These are phyloP conservation scores for Conops quadrifasciatus DNA, from an alignment of 2,888 invertebrate genomes.

Conservation along the genomic window DNA sequence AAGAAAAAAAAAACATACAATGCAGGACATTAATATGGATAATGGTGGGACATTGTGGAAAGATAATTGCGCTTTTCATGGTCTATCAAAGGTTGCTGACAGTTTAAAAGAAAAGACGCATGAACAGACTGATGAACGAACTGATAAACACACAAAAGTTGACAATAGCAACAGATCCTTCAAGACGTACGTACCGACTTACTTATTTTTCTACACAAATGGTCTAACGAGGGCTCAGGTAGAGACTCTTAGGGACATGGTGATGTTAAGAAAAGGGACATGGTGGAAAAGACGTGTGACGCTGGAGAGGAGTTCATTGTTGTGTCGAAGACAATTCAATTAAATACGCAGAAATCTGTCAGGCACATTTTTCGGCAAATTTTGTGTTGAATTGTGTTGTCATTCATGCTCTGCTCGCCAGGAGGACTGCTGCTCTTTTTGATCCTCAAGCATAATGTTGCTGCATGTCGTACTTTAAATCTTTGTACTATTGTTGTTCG, in stretches of 20 bases:
- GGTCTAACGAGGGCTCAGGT: slow-evolving; percentile 8
- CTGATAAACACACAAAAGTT: background rate
- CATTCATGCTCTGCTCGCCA: background rate
- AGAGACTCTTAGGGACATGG: background rate
- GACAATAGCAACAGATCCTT: no score
- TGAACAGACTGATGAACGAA: background rate
- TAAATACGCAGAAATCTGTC: slow-evolving; percentile 35
- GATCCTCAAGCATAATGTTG: no score
- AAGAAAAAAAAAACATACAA: no score
- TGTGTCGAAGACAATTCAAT: slow-evolving; percentile 33
- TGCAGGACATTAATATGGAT: slow-evolving; percentile 22
- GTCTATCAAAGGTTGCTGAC: slow-evolving; percentile 41
- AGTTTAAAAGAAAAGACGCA: background rate
- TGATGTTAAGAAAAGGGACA: no score
- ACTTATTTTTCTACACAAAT: no score
- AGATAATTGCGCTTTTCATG: slow-evolving; percentile 45
- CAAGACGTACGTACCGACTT: no score
- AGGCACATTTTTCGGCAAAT: background rate
- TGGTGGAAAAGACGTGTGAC: no score
- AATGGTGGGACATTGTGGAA: slow-evolving; percentile 39
- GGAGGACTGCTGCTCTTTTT: background rate
- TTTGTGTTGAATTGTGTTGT: slow-evolving; percentile 9
- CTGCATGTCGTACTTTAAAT: slow-evolving; percentile 49
- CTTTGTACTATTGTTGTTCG: background rate
- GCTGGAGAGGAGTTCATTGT: slow-evolving; percentile 17